Conservation (phyloP, 2,888 invertebrate species). For the Chrysodeixis includens region DNA sequence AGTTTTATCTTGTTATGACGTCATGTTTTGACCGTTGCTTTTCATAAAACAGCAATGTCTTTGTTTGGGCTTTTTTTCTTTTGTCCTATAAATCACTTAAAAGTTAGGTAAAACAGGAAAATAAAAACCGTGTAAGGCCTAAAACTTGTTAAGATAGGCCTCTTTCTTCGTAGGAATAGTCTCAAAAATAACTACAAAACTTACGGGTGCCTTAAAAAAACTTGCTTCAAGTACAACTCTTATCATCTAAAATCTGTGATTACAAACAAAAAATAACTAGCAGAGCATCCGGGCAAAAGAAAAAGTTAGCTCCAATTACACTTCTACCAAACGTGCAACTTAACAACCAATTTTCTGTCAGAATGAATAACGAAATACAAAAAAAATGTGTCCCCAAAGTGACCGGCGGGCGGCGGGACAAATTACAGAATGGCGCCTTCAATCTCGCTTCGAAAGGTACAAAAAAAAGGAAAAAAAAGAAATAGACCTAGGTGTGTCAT, state of each 20-base stretch:
- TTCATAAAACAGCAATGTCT: background rate
- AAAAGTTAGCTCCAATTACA: slow-evolving; percentile 51
- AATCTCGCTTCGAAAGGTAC: slow-evolving; percentile 72
- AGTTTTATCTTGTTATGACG: background rate
- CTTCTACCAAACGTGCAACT: slow-evolving; percentile 57
- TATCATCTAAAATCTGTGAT: slow-evolving; percentile 3
- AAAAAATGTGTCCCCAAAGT: slow-evolving; percentile 64
- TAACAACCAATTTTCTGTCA: slow-evolving; percentile 70
- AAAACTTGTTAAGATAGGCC: background rate
- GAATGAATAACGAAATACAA: slow-evolving; percentile 56
- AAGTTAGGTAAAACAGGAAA: background rate
- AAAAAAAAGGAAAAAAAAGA: slow-evolving; percentile 64
- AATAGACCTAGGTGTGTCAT: slow-evolving; percentile 80
- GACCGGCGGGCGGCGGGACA: slow-evolving; percentile 74
- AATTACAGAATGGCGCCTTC: slow-evolving; percentile 80
- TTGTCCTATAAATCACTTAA: background rate
- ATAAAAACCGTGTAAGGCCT: background rate
- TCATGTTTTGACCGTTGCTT: background rate
- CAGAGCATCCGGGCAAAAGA: slow-evolving; percentile 43
- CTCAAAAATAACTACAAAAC: background rate
- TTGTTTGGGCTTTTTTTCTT: background rate
- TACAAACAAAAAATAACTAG: slow-evolving; percentile 22
- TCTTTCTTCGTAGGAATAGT: background rate
- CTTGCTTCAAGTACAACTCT: background rate
- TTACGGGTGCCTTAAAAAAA: background rate